Base-by-base conservation (phyloP, 2,113 vertebrate genomes). In the Archocentrus centrarchus region DNA sequence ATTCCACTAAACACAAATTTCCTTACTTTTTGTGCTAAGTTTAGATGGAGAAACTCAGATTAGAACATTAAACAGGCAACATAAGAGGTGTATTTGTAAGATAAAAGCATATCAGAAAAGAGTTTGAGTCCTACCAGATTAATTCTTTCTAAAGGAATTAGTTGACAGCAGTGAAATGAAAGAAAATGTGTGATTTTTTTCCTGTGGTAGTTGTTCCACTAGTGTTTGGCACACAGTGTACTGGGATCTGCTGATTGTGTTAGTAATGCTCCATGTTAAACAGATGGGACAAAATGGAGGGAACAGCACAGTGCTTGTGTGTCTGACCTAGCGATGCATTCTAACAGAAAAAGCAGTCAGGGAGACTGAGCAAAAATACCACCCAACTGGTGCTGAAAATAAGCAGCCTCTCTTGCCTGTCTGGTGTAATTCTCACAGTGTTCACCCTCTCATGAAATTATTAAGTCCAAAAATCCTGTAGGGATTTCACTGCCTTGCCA, bases 391-490 rank as follows among this genome's bases (percentile, higher is more conserved):
- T 80, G 75, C 77, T 88, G 79, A 75, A 81, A 86, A 84, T 83
- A 83, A 86, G 60, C 79, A 70, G 62, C 10, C 59, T 81, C 41
- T 20, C 50, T 66, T 73, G 27, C 76, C 83, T 88, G 80, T 75
- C 86, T 88, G 87, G 18, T 79, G 44, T 73, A 77, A 73, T 80
- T 89, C 77, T 77, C 80, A 68, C 83, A 77, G 85, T 86, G 85
- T 88, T 88, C 93, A 91, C 80, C 53, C 84, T 89, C 87, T 91
- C 82, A 82, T 91, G 80, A 92, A 87, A 92, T 91, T 75, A 91
- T 90, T 84, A 88, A 88, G 78, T 89, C 88, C 60, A 66, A 75
- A 68, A 88, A 75, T 78, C 57, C 63, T 37, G 59, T 20, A 17
- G 81, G 83, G 88, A 85, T 81, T 86, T 68, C 68, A 82, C 58